Evolutionary conservation across 2,113 vertebrate genomes (phyloP).

Genomic region (Gulo gulo): DNA sequence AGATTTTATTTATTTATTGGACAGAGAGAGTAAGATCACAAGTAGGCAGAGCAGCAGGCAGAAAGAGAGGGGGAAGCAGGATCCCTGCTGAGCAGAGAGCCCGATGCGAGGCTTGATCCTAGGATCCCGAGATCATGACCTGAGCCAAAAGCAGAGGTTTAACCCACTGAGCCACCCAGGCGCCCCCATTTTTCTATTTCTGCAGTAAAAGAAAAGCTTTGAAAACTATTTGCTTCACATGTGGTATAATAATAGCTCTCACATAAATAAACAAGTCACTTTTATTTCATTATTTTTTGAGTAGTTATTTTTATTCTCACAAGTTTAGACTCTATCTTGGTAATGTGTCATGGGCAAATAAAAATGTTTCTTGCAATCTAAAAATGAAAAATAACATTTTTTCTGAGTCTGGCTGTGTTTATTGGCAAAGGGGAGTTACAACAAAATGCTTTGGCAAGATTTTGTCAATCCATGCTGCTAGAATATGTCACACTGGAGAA

Average conservation of each 20-base stretch:
- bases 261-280: neutral
- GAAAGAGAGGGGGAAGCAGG: too few relatives aligned
- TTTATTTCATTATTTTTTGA: constrained; percentile 27
- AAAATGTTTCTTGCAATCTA: neutral
- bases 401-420: neutral
- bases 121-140: too few relatives aligned
- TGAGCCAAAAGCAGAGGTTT: too few relatives aligned
- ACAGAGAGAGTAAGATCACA: too few relatives aligned
- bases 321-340: neutral
- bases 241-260: neutral
- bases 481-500: constrained; percentile 5
- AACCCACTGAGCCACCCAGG: too few relatives aligned
- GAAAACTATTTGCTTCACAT: neutral
- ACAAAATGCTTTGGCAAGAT: constrained; percentile 41
- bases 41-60: too few relatives aligned
- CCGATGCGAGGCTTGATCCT: too few relatives aligned
- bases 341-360: neutral
- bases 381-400: neutral
- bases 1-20: too few relatives aligned
- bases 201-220: neutral
- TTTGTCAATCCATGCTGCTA: neutral
- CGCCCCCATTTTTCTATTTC: neutral
- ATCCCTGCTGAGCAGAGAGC: too few relatives aligned
- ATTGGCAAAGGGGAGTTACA: neutral
- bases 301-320: neutral